Evolutionary conservation across 2,797 vertebrate genomes (phyloP).

Genomic region (Dicrostonyx torquatus): DNA sequence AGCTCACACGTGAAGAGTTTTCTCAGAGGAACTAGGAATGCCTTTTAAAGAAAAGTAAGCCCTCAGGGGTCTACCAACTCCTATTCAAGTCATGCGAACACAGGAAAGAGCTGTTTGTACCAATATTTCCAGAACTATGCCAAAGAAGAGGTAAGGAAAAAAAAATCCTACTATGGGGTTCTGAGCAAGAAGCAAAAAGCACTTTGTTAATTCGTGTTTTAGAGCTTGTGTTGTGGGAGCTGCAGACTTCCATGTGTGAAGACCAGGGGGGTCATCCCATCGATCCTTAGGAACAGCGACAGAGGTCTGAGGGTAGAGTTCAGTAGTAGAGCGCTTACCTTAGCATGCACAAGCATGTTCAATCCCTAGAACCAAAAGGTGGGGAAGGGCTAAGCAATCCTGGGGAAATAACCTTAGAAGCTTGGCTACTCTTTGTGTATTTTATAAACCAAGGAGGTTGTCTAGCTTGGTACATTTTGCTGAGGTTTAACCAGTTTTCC

Average conservation of each 20-base stretch:
- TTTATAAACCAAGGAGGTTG: not conserved
- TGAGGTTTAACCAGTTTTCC: slow-evolving; percentile 20
- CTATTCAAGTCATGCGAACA: not conserved
- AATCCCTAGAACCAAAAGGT: not conserved
- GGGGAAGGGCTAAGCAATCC: not conserved
- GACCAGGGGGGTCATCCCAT: not conserved
- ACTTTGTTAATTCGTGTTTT: not conserved
- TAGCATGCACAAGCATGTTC: not conserved
- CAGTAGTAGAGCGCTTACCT: not conserved
- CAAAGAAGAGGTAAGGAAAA: not conserved
- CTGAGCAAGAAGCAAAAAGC: not conserved
- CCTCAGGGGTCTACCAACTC: not conserved
- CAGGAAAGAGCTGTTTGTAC: not conserved
- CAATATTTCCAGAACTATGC: not conserved
- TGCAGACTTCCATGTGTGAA: not conserved
- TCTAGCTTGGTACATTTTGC: not conserved
- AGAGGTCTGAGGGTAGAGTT: not conserved
- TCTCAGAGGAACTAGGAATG: not conserved
- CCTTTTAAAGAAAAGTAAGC: not conserved
- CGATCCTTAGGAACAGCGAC: not conserved
- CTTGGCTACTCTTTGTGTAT: not conserved
- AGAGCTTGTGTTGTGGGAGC: not conserved
- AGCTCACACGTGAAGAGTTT: not conserved
- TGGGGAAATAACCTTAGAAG: not conserved
- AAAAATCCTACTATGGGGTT: not conserved